Conservation (phyloP, 2,888 invertebrate species). For the Euplexia lucipara region DNA sequence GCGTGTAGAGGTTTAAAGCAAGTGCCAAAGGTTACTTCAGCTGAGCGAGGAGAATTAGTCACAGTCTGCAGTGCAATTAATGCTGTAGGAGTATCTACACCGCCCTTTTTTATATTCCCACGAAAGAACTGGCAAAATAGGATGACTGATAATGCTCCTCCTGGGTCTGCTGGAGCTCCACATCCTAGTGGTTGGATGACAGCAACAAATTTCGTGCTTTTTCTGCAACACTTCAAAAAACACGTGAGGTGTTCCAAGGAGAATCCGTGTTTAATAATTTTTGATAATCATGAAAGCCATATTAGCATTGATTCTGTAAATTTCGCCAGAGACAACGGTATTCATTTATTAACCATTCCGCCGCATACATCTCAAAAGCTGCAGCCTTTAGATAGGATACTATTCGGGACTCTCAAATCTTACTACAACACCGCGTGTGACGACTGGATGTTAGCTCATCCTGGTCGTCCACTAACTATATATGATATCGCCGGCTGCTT, state of each 20-base stretch:
- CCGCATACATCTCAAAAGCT: conserved; percentile 1
- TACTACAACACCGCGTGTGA: conserved; percentile 5
- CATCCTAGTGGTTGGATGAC: conserved; percentile 14
- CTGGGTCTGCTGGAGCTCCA: conserved; percentile 1
- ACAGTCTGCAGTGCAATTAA: conserved; percentile 11
- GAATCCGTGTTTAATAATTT: neutral
- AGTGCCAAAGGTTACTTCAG: conserved; percentile 7
- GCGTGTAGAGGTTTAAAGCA: conserved; percentile 2
- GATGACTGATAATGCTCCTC: conserved; percentile 3
- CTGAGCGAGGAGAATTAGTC: conserved; percentile 3
- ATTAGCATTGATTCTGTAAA: conserved; percentile 8
- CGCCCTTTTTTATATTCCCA: conserved; percentile 4
- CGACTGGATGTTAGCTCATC: neutral
- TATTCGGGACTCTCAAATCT: conserved; percentile 3
- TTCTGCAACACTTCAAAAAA: conserved; percentile 2
- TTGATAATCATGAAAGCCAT: conserved; percentile 11
- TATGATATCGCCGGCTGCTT: conserved; percentile 5
- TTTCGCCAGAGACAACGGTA: neutral
- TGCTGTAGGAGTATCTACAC: neutral
- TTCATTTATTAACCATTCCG: neutral
- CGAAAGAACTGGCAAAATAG: neutral
- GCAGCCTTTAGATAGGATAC: conserved; percentile 5
- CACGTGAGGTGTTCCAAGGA: conserved; percentile 1
- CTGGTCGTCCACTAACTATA: neutral
- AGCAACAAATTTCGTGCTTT: neutral